These are phyloP conservation scores for Oxygymnocypris stewartii DNA, from an alignment of 2,113 vertebrate species.

Conservation along the genomic window DNA sequence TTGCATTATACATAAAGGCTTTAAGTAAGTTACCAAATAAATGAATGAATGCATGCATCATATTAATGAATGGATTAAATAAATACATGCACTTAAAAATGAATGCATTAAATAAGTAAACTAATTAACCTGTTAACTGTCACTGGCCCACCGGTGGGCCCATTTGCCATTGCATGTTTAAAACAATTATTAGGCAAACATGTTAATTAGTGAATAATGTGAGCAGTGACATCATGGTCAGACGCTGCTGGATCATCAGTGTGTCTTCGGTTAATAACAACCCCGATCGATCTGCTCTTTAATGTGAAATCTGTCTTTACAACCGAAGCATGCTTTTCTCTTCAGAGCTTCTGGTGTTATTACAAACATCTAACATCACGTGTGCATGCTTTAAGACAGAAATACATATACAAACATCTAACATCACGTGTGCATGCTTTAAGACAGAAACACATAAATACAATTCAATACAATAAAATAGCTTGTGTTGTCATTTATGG, in stretches of 20 bases:
- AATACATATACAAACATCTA: neutral
- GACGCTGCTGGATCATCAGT: neutral
- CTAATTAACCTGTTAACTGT: too few relatives aligned
- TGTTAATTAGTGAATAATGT: slow-evolving; percentile 4
- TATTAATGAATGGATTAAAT: too few relatives aligned
- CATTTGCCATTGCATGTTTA: too few relatives aligned
- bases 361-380: neutral
- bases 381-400: too few relatives aligned
- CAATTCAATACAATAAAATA: neutral
- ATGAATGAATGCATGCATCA: too few relatives aligned
- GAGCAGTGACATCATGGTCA: slow-evolving; percentile 34
- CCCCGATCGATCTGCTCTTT: slow-evolving; percentile 25
- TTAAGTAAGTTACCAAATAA: neutral
- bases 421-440: neutral
- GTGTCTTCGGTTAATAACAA: slow-evolving; percentile 16
- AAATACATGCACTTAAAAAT: too few relatives aligned
- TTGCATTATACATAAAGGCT: too few relatives aligned
- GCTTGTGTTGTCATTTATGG: neutral
- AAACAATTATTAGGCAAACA: too few relatives aligned
- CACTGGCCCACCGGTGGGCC: too few relatives aligned
- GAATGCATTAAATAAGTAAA: too few relatives aligned
- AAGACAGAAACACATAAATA: too few relatives aligned
- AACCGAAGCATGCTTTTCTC: neutral
- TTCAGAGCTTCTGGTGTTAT: slow-evolving; percentile 1
- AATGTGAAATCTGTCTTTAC: neutral